Base-by-base conservation (phyloP, 2,797 vertebrate genomes). In the Karalla daura region DNA sequence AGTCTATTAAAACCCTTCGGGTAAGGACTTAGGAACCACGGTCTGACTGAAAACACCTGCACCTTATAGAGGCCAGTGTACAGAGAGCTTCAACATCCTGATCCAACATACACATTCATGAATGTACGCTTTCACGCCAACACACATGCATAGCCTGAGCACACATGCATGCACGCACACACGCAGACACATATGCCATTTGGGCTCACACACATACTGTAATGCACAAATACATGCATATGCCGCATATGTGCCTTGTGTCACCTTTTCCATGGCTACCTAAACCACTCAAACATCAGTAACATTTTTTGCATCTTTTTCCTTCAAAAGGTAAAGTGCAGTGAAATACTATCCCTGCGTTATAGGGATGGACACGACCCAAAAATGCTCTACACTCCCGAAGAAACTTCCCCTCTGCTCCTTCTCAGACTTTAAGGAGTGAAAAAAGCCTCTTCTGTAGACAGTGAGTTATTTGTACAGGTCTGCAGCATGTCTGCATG, bases 31-130 rank as follows among this genome's bases (percentile, higher is more conserved):
- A 84, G 83, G 87, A 89, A 88, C 73, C 84, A 88, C 63, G 79
- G 84, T 83, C 72, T 85, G 87, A 92, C 84, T 86, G 81, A 90
- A 91, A 91, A 92, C 91, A 92, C 91, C 90, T 93, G 92, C 76
- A 70, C 78, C 80, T 75, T 84, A 77, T 80, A 65, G 62, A 74
- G 59, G 78, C 80, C 70, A 73, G 67, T 76, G 78, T 76, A 75
- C 74, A 74, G 73, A 85, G 74, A 71, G 71, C 73, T 78, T 81
- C 81, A 82, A 84, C 75, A 81, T 72, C 60, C 77, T 76, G 74
- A 67, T 88, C 89, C 85, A 86, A 88, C 80, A 73, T 86, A 91
- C 85, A 90, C 85, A 86, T 70, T 75, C 76, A 82, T 86, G 80
- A 90, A 90, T 86, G 78, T 86, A 64, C 20, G 77, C 83, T 82